Percentiles rank a stretch among this genome's conserved stretches.
These are phyloP conservation scores for Choloepus hoffmanni DNA, from an alignment of 2,113 vertebrate genomes.

Conservation along the genomic window DNA sequence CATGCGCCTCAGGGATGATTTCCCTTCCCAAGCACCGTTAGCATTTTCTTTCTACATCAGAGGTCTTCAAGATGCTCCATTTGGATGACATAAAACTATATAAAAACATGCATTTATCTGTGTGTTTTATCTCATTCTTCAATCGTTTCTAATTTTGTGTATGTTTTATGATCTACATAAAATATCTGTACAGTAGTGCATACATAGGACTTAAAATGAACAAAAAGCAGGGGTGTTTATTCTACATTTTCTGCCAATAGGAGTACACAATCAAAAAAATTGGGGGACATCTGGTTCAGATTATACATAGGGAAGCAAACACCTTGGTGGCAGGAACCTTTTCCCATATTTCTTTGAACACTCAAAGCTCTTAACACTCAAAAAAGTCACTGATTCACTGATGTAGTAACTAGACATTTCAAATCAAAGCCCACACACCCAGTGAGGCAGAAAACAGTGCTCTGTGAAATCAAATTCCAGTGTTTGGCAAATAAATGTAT, in stretches of 20 bases:
- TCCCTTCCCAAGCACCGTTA: not conserved
- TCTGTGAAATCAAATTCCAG: constrained; percentile 28
- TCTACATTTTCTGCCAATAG: not conserved
- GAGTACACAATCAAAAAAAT: not conserved
- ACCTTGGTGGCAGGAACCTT: not conserved
- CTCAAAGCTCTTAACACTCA: not conserved
- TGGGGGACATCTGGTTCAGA: not conserved
- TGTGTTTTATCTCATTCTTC: not conserved
- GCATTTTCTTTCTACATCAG: not conserved
- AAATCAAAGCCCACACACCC: not conserved
- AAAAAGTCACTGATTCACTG: not conserved
- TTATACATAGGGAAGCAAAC: not conserved
- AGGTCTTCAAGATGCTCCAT: not conserved
- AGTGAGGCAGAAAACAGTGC: not conserved
- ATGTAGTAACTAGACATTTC: not conserved
- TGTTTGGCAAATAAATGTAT: constrained; percentile 34
- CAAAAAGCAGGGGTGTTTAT: not conserved
- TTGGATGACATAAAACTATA: not conserved
- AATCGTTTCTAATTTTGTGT: not conserved
- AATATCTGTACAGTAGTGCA: not conserved
- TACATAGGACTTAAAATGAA: not conserved
- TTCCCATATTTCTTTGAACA: constrained; percentile 23
- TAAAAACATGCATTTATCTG: not conserved
- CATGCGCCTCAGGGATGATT: not conserved
- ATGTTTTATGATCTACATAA: not conserved